Evolutionary conservation across 2,797 vertebrate genomes (phyloP), one percentile per base, ranked within the genome.

Genomic region (Pelobates cultripes): DNA sequence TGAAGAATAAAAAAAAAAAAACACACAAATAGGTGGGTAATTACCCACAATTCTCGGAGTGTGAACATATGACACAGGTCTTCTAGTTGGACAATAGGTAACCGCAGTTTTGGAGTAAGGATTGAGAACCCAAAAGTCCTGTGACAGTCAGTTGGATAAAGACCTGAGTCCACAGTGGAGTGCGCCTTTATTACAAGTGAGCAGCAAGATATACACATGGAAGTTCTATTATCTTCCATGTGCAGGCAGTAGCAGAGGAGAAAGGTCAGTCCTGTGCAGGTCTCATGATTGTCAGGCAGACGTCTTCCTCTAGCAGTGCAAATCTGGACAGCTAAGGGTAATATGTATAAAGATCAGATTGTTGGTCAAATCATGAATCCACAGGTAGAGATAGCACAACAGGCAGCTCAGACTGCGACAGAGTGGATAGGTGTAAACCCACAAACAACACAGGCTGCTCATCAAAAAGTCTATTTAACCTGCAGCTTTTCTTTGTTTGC

Each of bases 241-340:
- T 69, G 66, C n/a, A 28, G 13, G 13, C 10, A 79, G 67, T 66
- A 84, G 44, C 43, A 41, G 43, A 53, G 40, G 43, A 12, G 40
- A 64, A 17, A 53, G n/a, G 43, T 79, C 53, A 75, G 51, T 75
- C 43, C 63, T 28, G 45, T 28, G 55, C 72, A 75, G 43, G 57
- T 79, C 73, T 75, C 77, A 66, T 79, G 82, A 84, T 84, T 84
- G 77, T 83, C 72, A 43, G 77, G 45, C 75, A 57, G 61, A 71
- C 67, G 70, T 72, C 77, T 41, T 79, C 55, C 57, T 76, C 44
- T 42, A 74, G 61, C 43, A 84, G 43, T 45, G 60, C 69, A 76
- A 78, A 13, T 75, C 68, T 68, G 53, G 14, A 7, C 40, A 66
- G 12, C 9, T 47, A 44, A 47, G 8, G 57, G 60, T 45, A 45